Percentiles rank a stretch among this genome's conserved stretches.
These are phyloP conservation scores for Tenualosa thibaudeaui DNA, from an alignment of 2,797 vertebrate genomes.

Conservation along the genomic window DNA sequence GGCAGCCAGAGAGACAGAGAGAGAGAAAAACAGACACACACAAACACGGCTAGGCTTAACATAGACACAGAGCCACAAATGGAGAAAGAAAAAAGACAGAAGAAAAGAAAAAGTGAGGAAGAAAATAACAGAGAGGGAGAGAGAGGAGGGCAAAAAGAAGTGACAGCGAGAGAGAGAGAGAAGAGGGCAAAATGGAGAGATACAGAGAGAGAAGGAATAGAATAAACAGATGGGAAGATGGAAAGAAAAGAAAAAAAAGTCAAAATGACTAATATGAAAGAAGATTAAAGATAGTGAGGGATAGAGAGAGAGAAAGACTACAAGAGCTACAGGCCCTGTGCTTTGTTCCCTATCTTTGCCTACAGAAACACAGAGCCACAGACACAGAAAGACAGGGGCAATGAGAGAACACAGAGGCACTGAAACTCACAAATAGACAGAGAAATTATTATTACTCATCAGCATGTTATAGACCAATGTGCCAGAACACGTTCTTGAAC, in stretches of 20 bases:
- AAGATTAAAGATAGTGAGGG: background rate
- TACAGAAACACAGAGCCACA: background rate
- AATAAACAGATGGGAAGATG: constrained; percentile 19
- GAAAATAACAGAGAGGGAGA: background rate
- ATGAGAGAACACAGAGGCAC: constrained; percentile 44
- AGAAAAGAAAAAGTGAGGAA: background rate
- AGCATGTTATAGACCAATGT: background rate
- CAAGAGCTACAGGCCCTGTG: background rate
- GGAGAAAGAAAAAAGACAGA: too few species aligned
- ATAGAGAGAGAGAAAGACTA: background rate
- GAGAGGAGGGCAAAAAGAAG: background rate
- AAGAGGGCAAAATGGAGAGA: background rate
- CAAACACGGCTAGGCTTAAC: constrained; percentile 32
- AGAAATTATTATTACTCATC: background rate
- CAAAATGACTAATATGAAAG: constrained; percentile 20
- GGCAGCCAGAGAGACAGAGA: constrained; percentile 30
- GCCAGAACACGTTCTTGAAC: background rate
- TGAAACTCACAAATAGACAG: constrained; percentile 38
- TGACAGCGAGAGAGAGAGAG: constrained; percentile 19
- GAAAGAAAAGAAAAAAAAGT: constrained; percentile 31
- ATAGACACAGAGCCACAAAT: background rate
- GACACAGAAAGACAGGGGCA: constrained; percentile 28
- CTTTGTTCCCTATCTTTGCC: background rate
- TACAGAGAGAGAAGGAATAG: background rate
- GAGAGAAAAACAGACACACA: constrained; percentile 42